Conservation (phyloP, 2,888 invertebrate species). For the Callinectes sapidus region DNA sequence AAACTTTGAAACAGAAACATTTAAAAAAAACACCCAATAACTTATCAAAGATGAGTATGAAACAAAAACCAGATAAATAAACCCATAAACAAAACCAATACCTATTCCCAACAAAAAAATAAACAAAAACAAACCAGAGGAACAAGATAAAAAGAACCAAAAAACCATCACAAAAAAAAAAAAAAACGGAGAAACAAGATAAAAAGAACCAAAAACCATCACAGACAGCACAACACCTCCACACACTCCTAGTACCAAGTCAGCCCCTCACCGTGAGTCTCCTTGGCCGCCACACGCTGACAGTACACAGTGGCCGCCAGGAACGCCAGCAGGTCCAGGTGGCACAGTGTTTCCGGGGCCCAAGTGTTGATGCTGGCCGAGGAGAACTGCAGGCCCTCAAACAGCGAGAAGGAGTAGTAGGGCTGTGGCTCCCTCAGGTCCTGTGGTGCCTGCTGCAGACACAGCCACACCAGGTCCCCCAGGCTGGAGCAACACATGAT, state of each 20-base stretch:
- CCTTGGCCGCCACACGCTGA: slow-evolving; percentile 58
- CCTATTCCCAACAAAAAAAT: neutral
- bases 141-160: no score
- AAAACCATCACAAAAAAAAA: no score
- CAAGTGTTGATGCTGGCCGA: slow-evolving; percentile 53
- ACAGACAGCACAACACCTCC: no score
- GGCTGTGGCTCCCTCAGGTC: slow-evolving; percentile 60
- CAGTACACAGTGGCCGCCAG: slow-evolving; percentile 71
- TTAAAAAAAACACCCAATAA: no score
- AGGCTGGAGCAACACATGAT: slow-evolving; percentile 61
- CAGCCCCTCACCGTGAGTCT: slow-evolving; percentile 49
- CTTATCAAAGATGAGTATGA: no score
- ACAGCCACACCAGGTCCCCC: slow-evolving; percentile 71
- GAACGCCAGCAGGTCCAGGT: slow-evolving; percentile 71
- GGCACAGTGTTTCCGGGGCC: slow-evolving; percentile 71
- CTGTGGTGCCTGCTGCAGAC: slow-evolving; percentile 55
- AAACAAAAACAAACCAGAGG: no score
- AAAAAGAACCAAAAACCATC: no score
- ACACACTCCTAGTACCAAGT: no score
- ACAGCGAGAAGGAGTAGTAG: slow-evolving; percentile 63
- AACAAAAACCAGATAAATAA: no score
- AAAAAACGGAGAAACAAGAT: no score
- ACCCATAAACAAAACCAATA: neutral
- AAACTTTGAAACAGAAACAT: no score
- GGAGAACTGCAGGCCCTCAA: slow-evolving; percentile 67